phyloP scores from a whole-genome alignment of 2,113 vertebrate genomes.

The Cyanistes caeruleus region DNA sequence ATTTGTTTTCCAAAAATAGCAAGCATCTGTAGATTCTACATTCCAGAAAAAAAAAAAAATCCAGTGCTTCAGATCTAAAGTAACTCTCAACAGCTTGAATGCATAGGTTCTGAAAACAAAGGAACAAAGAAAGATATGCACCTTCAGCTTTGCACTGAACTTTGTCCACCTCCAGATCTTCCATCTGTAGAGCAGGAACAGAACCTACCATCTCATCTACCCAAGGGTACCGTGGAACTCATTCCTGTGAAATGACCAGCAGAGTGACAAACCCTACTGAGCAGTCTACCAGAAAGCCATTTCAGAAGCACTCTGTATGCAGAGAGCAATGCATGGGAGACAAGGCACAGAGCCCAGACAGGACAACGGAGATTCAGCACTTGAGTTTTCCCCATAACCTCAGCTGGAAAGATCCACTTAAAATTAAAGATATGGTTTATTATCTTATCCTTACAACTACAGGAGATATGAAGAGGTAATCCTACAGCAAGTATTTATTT shows the following conservation, averaged over 20 bases:
- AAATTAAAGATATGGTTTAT: neutral
- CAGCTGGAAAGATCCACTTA: neutral
- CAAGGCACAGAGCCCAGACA: neutral
- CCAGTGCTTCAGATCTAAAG: neutral
- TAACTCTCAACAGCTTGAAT: neutral
- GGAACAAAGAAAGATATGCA: neutral
- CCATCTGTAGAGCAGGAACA: neutral
- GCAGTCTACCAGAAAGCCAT: neutral
- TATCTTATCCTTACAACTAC: neutral
- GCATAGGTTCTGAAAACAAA: neutral
- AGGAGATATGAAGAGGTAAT: neutral
- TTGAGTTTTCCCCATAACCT: neutral
- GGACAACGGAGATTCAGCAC: neutral
- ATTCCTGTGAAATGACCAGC: neutral
- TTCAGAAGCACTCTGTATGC: neutral
- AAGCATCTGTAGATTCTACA: neutral
- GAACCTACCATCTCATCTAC: neutral
- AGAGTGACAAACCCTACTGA: neutral
- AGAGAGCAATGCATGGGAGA: neutral
- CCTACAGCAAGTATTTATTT: neutral
- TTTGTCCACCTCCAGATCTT: neutral
- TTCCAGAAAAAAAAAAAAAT: neutral
- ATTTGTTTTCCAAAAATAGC: neutral
- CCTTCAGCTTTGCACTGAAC: neutral
- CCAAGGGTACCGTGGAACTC: neutral